These are phyloP conservation scores for Panonychus citri DNA, from an alignment of 1,140 invertebrate genomes.

Conservation along the genomic window DNA sequence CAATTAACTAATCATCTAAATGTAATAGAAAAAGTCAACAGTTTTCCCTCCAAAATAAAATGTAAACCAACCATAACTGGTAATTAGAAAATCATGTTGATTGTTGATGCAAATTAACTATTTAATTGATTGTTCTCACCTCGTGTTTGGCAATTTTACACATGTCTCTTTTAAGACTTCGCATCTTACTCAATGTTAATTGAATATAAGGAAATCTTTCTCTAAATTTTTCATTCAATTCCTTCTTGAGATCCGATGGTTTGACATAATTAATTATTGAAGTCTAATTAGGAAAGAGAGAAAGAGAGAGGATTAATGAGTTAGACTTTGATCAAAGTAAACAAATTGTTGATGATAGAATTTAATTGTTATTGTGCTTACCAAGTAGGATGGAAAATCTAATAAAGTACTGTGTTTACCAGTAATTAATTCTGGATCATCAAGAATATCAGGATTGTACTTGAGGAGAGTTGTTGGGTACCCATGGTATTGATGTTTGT, in stretches of 20 bases:
- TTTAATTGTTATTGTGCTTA: constrained; percentile 19
- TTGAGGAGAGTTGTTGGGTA: neutral
- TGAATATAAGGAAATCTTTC: constrained; percentile 86
- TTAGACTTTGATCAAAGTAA: neutral
- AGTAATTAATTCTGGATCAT: constrained; percentile 81
- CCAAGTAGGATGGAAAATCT: constrained; percentile 85
- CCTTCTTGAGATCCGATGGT: constrained; percentile 86
- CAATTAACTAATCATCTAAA: too few species aligned
- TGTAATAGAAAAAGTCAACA: too few species aligned
- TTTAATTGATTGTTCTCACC: constrained; percentile 8
- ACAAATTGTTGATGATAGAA: neutral
- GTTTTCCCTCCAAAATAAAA: too few species aligned
- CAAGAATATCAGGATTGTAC: constrained; percentile 68
- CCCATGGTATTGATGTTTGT: neutral
- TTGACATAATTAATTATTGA: constrained; percentile 91
- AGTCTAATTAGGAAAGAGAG: constrained; percentile 19
- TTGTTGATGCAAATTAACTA: too few species aligned
- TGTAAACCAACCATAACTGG: too few species aligned
- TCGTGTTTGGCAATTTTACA: constrained; percentile 50
- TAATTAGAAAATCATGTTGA: neutral
- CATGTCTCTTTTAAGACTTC: constrained; percentile 75
- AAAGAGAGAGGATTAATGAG: neutral
- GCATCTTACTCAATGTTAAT: constrained; percentile 80
- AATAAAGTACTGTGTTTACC: constrained; percentile 78
- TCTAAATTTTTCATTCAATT: constrained; percentile 87